Evolutionary conservation across 2,113 vertebrate species (phyloP).

Genomic region (Galemys pyrenaicus): DNA sequence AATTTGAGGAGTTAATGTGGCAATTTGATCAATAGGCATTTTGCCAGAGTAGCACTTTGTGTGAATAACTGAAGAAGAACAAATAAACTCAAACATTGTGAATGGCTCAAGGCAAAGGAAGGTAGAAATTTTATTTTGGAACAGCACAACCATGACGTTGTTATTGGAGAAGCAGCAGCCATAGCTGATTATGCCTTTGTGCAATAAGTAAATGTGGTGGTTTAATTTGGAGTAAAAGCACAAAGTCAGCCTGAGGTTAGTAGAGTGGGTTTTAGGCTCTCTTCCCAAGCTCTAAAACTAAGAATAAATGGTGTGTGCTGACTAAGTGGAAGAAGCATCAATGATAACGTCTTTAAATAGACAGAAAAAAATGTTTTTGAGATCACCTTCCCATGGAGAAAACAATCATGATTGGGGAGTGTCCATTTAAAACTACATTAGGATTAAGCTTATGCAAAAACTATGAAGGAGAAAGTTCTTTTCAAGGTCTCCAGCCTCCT

Average conservation of each 20-base stretch:
- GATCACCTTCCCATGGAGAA: slow-evolving; percentile 10
- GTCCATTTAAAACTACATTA: neutral
- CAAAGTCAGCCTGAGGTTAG: slow-evolving; percentile 62
- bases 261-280: slow-evolving; percentile 68
- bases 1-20: neutral
- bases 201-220: slow-evolving; percentile 43
- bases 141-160: neutral
- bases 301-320: slow-evolving; percentile 51
- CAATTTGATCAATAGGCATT: neutral
- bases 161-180: neutral
- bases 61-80: neutral
- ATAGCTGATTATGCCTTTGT: slow-evolving; percentile 18
- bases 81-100: neutral
- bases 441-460: neutral
- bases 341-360: slow-evolving; percentile 33
- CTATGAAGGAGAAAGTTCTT: neutral
- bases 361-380: slow-evolving; percentile 9
- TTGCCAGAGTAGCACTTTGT: neutral
- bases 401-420: neutral
- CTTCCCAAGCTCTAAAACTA: slow-evolving; percentile 41
- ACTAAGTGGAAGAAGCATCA: slow-evolving; percentile 23
- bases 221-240: slow-evolving; percentile 47
- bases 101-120: neutral
- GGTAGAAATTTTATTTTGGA: neutral
- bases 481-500: neutral